phyloP scores from a whole-genome alignment of 2,888 invertebrate genomes.

The Trimorus sp. region DNA sequence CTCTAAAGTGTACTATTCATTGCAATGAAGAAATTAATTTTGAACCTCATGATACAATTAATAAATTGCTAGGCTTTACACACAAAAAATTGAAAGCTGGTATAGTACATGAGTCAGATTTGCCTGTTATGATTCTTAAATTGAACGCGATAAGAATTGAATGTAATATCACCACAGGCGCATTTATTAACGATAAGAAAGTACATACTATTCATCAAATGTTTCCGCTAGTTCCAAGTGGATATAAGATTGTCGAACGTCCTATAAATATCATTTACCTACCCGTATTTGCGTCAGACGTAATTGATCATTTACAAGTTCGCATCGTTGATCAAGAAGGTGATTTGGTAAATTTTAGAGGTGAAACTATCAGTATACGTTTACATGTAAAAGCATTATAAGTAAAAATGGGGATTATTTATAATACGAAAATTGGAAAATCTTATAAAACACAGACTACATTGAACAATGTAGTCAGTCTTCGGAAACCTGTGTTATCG shows the following conservation, averaged over 20 bases:
- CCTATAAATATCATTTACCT: slow-evolving; percentile 68
- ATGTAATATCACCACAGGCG: slow-evolving; percentile 49
- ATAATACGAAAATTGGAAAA: too few species aligned
- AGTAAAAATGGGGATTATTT: slow-evolving; percentile 58
- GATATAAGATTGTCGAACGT: slow-evolving; percentile 74
- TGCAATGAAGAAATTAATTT: too few species aligned
- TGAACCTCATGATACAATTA: too few species aligned
- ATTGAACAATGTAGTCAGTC: slow-evolving; percentile 23
- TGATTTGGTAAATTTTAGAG: slow-evolving; percentile 65
- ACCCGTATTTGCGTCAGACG: slow-evolving; percentile 56
- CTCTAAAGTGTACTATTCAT: too few species aligned
- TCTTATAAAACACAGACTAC: too few species aligned
- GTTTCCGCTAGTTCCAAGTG: slow-evolving; percentile 67
- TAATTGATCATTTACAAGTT: slow-evolving; percentile 66
- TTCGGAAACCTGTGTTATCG: slow-evolving; percentile 1
- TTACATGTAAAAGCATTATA: slow-evolving; percentile 63
- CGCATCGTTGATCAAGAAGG: slow-evolving; percentile 67
- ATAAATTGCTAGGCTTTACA: too few species aligned
- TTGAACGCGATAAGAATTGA: slow-evolving; percentile 29
- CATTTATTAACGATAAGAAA: slow-evolving; percentile 38
- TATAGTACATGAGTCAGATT: slow-evolving; percentile 30
- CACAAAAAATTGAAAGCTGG: too few species aligned
- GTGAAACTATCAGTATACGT: slow-evolving; percentile 66
- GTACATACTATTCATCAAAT: slow-evolving; percentile 38
- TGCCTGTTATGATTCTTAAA: slow-evolving; percentile 42